Evolutionary conservation across 2,797 vertebrate species (phyloP).

Genomic region (Clamator glandarius): DNA sequence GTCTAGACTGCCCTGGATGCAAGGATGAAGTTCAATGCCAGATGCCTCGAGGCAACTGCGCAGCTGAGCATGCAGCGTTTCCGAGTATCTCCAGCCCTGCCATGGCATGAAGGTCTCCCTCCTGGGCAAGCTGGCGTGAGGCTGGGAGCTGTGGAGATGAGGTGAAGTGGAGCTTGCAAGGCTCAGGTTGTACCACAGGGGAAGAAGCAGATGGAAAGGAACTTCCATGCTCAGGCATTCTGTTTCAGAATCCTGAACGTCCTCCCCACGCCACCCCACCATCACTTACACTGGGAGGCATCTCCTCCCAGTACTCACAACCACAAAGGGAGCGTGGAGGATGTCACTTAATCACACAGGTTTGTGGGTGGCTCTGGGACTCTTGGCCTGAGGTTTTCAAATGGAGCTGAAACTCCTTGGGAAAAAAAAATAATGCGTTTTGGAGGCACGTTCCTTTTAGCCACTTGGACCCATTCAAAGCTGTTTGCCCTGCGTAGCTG

Average conservation of each 20-base stretch:
- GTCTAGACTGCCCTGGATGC: background rate
- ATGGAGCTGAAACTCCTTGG: background rate
- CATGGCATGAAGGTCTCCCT: accelerated
- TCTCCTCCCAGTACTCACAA: background rate
- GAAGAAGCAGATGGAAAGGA: background rate
- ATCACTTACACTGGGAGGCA: accelerated
- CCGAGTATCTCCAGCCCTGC: background rate
- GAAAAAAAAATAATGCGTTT: background rate
- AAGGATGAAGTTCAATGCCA: background rate
- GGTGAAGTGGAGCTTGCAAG: accelerated
- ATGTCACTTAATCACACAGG: background rate
- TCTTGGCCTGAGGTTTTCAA: background rate
- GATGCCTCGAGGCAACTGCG: accelerated
- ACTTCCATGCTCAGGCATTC: background rate
- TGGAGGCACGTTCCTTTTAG: background rate
- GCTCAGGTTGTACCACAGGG: background rate
- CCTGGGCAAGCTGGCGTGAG: accelerated
- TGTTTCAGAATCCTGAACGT: background rate
- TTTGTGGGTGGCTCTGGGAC: background rate
- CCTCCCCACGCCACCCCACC: background rate
- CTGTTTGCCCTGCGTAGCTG: background rate
- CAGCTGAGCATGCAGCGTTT: background rate
- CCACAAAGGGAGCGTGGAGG: accelerated
- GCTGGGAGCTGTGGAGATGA: background rate
- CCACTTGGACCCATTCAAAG: background rate